Evolutionary conservation across 2,888 invertebrate species (phyloP), one percentile per base, ranked within the genome.

Genomic region (Halictus quadricinctus): DNA sequence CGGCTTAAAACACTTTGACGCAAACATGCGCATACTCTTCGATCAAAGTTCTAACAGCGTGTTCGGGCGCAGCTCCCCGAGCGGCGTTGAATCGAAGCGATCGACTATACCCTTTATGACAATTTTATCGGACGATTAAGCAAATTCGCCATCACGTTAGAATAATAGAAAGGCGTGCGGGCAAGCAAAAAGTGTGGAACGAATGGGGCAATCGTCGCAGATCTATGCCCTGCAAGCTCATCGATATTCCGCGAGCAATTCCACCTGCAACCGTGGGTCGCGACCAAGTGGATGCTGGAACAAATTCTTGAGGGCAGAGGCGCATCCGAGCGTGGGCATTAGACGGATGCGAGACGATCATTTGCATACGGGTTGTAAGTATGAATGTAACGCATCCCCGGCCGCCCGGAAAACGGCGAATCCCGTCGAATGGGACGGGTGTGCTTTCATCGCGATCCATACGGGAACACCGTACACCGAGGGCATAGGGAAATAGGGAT

Each of bases 291-390:
- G 72, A 85, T 64, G 76, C 73, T 58, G 76, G 46, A 80, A 70
- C 58, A 75, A 83, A 85, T 88, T 80, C 50, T 60, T n/a, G 58
- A 21, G 25, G 74, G 60, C 66, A 36, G 48, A 25, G 41, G 10
- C 5, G 77, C 60, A 64, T 60, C 41, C 41, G 64, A 85, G 72
- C 29, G 41, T 13, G 12, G 50, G 70, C 48, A 75, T 81, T 80
- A 80, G 72, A 81, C 48, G 72, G 64, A 79, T 77, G 70, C 60
- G 21, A 60, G 76, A 54, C 78, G 81, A 80, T 80, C 82, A 84
- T 88, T 88, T 88, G 69, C 80, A 83, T 58, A 78, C 36, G 66
- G n/a, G n/a, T 50, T 18, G 36, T 74, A 88, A 83, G 81, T 72
- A 79, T 36, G 77, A 25, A 78, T 70, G 82, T 69, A 76, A 36